Conservation (phyloP, 2,113 vertebrate genomes). For the human (Homo sapiens) region DNA sequence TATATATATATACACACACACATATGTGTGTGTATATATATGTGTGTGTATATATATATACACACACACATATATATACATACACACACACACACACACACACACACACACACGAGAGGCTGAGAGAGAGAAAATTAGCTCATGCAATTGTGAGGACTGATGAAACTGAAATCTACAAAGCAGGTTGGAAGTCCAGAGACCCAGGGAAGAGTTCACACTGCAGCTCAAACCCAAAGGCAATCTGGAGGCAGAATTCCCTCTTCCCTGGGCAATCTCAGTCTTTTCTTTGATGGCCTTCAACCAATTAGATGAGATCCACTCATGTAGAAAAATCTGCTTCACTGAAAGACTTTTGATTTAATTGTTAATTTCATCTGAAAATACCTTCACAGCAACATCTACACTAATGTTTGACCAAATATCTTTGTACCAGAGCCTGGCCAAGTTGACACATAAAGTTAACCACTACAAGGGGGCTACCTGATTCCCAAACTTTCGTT, state of each 20-base stretch:
- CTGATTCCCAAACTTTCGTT: background rate
- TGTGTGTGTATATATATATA: too few relatives aligned
- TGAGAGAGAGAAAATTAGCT: background rate
- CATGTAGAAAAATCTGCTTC: background rate
- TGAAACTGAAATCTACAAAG: background rate
- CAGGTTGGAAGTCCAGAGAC: background rate
- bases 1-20: too few relatives aligned
- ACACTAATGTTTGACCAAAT: background rate
- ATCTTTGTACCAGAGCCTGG: background rate
- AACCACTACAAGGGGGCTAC: background rate
- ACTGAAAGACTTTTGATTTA: background rate
- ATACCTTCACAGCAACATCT: background rate
- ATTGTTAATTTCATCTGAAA: background rate
- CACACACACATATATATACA: fast-evolving
- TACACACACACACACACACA: too few relatives aligned
- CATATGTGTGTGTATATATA: too few relatives aligned
- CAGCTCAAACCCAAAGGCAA: background rate
- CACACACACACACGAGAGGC: too few relatives aligned
- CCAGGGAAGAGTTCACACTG: background rate
- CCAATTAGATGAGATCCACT: background rate
- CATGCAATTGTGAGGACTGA: background rate
- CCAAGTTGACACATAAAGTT: background rate
- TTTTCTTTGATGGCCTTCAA: background rate
- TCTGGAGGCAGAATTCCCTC: background rate
- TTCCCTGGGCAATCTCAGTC: background rate